Base-by-base conservation (phyloP, 2,888 invertebrate species). In the Habrosyne pyritoides region DNA sequence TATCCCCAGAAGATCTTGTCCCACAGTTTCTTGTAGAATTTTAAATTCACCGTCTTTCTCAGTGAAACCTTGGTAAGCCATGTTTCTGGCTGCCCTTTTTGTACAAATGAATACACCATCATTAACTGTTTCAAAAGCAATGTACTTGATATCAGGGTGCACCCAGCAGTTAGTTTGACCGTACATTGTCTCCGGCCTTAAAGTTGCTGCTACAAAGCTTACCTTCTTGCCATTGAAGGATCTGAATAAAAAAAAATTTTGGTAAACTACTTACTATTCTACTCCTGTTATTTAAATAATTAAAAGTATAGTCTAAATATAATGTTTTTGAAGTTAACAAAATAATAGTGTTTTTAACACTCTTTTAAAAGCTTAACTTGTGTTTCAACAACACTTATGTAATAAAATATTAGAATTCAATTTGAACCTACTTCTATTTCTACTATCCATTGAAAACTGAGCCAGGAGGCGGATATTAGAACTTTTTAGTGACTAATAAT, bases 131-230 rank as follows among this genome's bases (percentile, higher is more conserved):
- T 95, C 93, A 83, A 98, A 97, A 0, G 97, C 98, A 64, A 99
- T 95, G 80, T 99, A 99, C 66, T 95, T 95, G 80, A 99, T 97
- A 78, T 99, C 98, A 0, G 99, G 99, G 77, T 97, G 96, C 3
- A 99, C 86, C 99, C 99, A 99, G 84, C 99, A 99, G 83, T 99
- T 99, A 0, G 99, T 99, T 92, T 99, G 99, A 0, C 99, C 99
- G 81, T 99, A 99, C 99, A 99, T 99, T 0, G 99, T 99, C 92
- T 99, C 99, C 0, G 99, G 99, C 58, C 99, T 94, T n/a, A 99
- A 91, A 5, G 99, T 99, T 8, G 99, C 99, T 18, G 99, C 99
- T 10, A 99, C 98, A 60, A 99, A 93, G 82, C 91, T 97, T n/a
- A 98, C 93, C 59, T 93, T 83, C 78, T 94, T 93, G 51, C 89